Evolutionary conservation across 2,888 invertebrate species (phyloP).

Genomic region (Drosophila anomalipes): DNA sequence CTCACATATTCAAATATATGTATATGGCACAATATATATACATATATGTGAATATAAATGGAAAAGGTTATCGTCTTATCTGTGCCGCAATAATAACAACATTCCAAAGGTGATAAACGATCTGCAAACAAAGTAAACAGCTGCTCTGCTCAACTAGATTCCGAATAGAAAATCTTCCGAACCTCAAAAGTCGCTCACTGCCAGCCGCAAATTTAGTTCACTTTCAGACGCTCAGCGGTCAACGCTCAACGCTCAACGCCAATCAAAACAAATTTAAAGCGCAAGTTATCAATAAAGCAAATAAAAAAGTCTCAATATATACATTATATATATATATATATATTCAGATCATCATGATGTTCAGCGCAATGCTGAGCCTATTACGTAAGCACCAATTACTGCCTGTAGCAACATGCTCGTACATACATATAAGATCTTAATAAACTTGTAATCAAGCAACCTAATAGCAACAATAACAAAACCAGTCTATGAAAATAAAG

Average conservation of each 20-base stretch:
- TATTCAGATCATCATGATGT: constrained; percentile 50
- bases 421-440: constrained; percentile 30
- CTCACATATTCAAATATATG: background rate
- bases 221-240: constrained; percentile 62
- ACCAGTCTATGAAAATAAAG: constrained; percentile 35
- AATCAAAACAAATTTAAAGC: constrained; percentile 51
- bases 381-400: constrained; percentile 71
- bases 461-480: constrained; percentile 14
- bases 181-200: constrained; percentile 40
- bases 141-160: constrained; percentile 20
- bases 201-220: constrained; percentile 54
- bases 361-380: constrained; percentile 52
- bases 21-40: background rate
- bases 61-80: constrained; percentile 69
- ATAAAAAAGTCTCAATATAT: constrained; percentile 18
- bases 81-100: constrained; percentile 36
- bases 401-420: constrained; percentile 17
- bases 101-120: constrained; percentile 66
- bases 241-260: constrained; percentile 49
- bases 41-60: background rate
- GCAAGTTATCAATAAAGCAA: constrained; percentile 46
- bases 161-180: constrained; percentile 8
- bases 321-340: constrained; percentile 1
- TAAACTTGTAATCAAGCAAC: constrained; percentile 31
- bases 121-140: constrained; percentile 55